Base-by-base conservation (phyloP, 2,113 vertebrate genomes). In the Apeltes quadracus region DNA sequence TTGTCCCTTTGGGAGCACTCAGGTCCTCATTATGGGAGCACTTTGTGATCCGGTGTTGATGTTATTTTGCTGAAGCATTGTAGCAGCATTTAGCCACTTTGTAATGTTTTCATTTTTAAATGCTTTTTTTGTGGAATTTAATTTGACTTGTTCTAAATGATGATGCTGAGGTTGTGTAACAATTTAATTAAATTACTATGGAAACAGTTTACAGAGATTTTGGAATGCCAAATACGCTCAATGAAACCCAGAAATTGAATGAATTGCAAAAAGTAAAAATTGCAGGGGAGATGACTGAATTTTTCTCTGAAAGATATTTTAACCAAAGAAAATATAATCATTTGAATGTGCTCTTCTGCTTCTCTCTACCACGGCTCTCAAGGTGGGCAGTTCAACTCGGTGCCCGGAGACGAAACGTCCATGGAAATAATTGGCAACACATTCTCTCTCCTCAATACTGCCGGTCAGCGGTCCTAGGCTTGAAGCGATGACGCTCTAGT, bases 1-100 rank as follows among this genome's bases (percentile, higher is more conserved):
- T 92, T 89, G 90, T 90, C 91, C 89, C 90, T 87, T 68, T 86
- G 84, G 81, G 83, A 75, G 79, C 67, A 38, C 75, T 89, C 84
- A 82, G 76, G 76, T 82, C 72, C 87, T 91, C 86, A 90, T 91
- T 89, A 92, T 83, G 79, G 78, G 79, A 85, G 53, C 84, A 83
- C 73, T 88, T 84, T 84, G 75, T 82, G 78, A 79, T 43, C 43
- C 50, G 78, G 50, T 75, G 84, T 77, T 81, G 59, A 50, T 82
- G 85, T 82, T 85, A 72, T 87, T 85, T 82, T 67, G 46, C 27
- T 41, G 7, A 69, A 73, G 69, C 16, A 15, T 65, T 79, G 74
- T 29, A 65, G 58, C 9, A 61, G 16, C 38, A 63, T 76, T 79
- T 55, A 80, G 34, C 63, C 4, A 71, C 58, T 34, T 62, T 32